Evolutionary conservation across 1,140 invertebrate genomes (phyloP).

Genomic region (Campodea augens): DNA sequence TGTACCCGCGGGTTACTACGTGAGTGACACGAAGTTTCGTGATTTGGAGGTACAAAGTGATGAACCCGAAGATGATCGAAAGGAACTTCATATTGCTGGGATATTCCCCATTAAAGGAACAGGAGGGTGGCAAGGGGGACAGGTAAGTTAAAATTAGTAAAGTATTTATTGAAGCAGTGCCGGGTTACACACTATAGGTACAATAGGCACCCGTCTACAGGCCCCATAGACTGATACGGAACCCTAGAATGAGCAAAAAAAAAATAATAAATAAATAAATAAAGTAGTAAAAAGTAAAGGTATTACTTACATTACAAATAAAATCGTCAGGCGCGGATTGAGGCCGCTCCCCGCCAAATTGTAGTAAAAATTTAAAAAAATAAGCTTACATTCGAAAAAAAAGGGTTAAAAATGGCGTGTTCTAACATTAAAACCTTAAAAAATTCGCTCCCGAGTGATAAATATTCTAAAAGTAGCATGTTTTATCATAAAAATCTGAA

Average conservation of each 20-base stretch:
- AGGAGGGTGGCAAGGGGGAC: constrained; percentile 88
- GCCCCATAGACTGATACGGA: background rate
- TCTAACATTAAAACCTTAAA: no score
- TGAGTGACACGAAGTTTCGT: no score
- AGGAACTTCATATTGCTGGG: constrained; percentile 84
- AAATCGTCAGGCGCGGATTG: background rate
- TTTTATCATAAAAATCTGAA: no score
- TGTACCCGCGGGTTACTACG: no score
- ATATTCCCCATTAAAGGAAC: constrained; percentile 91
- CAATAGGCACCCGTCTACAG: background rate
- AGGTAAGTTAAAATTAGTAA: constrained; percentile 26
- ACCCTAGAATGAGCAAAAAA: background rate
- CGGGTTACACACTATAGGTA: background rate
- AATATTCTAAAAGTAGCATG: no score
- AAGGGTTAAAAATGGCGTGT: no score
- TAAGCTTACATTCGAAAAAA: constrained; percentile 1
- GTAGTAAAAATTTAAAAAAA: background rate
- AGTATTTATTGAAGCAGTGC: background rate
- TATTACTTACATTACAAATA: background rate
- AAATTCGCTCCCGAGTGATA: no score
- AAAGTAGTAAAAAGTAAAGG: background rate
- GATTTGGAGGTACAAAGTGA: no score
- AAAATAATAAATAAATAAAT: background rate
- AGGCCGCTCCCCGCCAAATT: background rate
- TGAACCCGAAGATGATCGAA: no score